Evolutionary conservation across 2,888 invertebrate genomes (phyloP).

Genomic region (Pollenia griseotomentosa): DNA sequence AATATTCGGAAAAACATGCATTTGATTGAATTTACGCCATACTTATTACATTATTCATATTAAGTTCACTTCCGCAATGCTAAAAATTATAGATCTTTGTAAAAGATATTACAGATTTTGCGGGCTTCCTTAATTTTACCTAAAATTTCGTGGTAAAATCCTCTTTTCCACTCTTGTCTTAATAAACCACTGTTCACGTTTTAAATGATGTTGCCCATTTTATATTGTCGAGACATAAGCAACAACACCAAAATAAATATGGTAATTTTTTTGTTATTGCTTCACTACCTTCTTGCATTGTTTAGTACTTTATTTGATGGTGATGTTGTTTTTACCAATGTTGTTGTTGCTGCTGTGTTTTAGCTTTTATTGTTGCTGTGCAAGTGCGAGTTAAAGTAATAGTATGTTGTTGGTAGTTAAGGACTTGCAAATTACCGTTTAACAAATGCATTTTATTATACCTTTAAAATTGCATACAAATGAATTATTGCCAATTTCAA

Average conservation of each 20-base stretch:
- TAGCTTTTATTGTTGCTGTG: constrained; percentile 11
- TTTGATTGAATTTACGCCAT: too few relatives aligned
- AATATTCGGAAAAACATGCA: too few relatives aligned
- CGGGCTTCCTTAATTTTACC: too few relatives aligned
- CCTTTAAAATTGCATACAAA: constrained; percentile 59
- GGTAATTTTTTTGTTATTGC: constrained; percentile 56
- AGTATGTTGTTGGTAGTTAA: constrained; percentile 47
- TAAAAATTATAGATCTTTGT: too few relatives aligned
- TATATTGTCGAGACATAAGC: constrained; percentile 21
- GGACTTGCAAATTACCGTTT: constrained; percentile 62
- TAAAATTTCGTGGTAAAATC: too few relatives aligned
- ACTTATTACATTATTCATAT: too few relatives aligned
- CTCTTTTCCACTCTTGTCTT: background rate
- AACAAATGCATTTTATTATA: constrained; percentile 73
- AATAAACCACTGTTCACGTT: constrained; percentile 29
- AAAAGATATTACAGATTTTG: too few relatives aligned
- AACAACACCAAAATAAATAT: constrained; percentile 31
- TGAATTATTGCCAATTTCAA: constrained; percentile 66
- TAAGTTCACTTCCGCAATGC: too few relatives aligned
- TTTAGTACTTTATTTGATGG: constrained; percentile 17
- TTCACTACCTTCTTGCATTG: constrained; percentile 19
- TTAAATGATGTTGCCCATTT: constrained; percentile 44
- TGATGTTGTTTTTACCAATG: constrained; percentile 11
- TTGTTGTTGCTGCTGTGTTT: background rate
- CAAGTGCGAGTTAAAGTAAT: constrained; percentile 23